These are phyloP conservation scores for Calyptomena viridis DNA, from an alignment of 2,113 vertebrate species.

Conservation along the genomic window DNA sequence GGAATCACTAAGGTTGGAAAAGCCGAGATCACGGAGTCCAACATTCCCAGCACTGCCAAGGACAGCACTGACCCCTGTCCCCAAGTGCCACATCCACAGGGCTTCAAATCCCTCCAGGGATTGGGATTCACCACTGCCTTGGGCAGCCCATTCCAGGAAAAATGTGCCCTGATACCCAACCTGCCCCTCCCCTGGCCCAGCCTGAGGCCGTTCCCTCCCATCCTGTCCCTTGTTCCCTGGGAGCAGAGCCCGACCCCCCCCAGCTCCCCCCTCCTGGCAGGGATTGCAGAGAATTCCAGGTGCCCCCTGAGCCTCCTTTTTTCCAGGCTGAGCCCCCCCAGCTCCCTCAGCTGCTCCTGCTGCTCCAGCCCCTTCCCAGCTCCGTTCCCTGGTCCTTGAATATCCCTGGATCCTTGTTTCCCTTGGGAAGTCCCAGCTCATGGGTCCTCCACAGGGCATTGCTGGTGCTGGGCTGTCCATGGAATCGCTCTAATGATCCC, in stretches of 20 bases:
- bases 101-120: not conserved
- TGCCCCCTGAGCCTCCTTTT: not conserved
- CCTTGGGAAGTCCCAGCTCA: not conserved
- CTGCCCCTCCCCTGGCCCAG: not conserved
- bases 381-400: not conserved
- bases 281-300: not conserved
- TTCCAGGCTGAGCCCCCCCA: not conserved
- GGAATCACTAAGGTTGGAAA: not conserved
- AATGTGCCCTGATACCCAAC: not conserved
- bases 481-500: not conserved
- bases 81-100: not conserved
- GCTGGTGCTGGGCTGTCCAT: not conserved
- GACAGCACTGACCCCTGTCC: not conserved
- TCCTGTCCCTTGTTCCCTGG: not conserved
- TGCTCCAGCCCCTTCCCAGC: not conserved
- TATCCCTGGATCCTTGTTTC: not conserved
- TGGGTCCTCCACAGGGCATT: rapidly evolving
- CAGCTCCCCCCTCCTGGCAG: not conserved
- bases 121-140: not conserved
- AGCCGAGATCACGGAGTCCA: not conserved
- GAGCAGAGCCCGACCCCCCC: not conserved
- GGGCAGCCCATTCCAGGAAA: not conserved
- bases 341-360: not conserved
- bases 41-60: not conserved
- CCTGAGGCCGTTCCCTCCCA: not conserved